Percentiles rank a stretch among this genome's conserved stretches.
Evolutionary conservation across 2,888 invertebrate genomes (phyloP).

Genomic region (Philaethria dido): DNA sequence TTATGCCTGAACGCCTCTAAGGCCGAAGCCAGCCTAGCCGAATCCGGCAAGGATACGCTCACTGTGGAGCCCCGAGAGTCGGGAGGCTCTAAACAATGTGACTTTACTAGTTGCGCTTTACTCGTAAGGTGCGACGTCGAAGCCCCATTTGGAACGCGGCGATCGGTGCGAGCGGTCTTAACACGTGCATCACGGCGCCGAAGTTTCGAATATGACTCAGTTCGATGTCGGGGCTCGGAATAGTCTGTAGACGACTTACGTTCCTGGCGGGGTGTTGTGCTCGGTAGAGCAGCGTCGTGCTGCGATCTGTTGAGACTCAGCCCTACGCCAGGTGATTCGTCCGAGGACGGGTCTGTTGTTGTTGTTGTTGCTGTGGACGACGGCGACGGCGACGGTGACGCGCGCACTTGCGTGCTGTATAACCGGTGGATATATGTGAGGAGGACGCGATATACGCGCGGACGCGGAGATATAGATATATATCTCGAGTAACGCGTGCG

Average conservation of each 20-base stretch:
- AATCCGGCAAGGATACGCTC: slow-evolving; percentile 17
- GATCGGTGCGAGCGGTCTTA: slow-evolving; percentile 54
- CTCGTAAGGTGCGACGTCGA: slow-evolving; percentile 57
- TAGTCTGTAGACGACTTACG: slow-evolving; percentile 85
- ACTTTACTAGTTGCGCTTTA: slow-evolving; percentile 60
- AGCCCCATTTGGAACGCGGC: slow-evolving; percentile 52
- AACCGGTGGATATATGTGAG: too few relatives aligned
- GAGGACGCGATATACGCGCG: too few relatives aligned
- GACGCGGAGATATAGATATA: too few relatives aligned
- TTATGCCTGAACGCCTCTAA: slow-evolving; percentile 85
- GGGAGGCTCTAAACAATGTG: slow-evolving; percentile 73
- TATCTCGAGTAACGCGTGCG: too few relatives aligned
- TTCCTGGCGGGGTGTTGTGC: slow-evolving; percentile 85
- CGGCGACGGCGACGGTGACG: too few relatives aligned
- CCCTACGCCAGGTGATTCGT: slow-evolving; percentile 51
- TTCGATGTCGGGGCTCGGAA: slow-evolving; percentile 83
- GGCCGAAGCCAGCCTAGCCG: slow-evolving; percentile 67
- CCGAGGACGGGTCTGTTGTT: slow-evolving; percentile 37
- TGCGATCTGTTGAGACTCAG: slow-evolving; percentile 85
- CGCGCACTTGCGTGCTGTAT: too few relatives aligned
- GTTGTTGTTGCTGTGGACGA: too few relatives aligned
- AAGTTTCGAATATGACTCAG: slow-evolving; percentile 54
- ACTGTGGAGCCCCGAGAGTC: slow-evolving; percentile 26
- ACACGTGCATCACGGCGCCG: slow-evolving; percentile 53
- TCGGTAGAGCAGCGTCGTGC: slow-evolving; percentile 84